Conservation (phyloP, 2,888 invertebrate species). For the Sthenelais limicola region DNA sequence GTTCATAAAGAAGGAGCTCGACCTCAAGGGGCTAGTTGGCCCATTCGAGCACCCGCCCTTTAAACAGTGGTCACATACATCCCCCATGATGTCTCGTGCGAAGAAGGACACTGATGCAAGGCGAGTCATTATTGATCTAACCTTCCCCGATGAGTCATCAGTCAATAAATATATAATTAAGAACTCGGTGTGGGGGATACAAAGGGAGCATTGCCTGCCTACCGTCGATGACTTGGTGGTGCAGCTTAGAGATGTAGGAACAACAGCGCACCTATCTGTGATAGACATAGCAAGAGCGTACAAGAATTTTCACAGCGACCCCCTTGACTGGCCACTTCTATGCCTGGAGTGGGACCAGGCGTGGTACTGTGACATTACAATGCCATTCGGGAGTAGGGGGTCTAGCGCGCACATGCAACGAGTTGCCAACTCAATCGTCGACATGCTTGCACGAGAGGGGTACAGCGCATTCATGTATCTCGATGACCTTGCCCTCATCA, state of each 20-base stretch:
- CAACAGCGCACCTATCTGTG: neutral
- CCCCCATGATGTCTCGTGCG: too few relatives aligned
- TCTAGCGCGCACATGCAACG: neutral
- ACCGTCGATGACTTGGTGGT: neutral
- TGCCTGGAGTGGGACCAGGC: neutral
- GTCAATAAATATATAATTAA: neutral
- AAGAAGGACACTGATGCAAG: neutral
- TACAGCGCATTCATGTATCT: neutral
- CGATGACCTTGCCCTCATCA: neutral
- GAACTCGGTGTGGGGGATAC: neutral
- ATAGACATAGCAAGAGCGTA: neutral
- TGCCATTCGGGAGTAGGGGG: neutral
- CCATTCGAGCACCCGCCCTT: too few relatives aligned
- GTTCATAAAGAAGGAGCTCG: too few relatives aligned
- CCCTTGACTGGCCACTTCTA: conserved; percentile 2
- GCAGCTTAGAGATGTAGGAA: neutral
- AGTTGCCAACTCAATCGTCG: conserved; percentile 4
- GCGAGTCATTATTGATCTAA: neutral
- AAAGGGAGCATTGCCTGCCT: neutral
- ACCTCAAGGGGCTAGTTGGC: too few relatives aligned
- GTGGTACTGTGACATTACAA: neutral
- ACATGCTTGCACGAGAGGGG: neutral
- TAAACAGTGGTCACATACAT: too few relatives aligned
- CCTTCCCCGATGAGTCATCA: conserved; percentile 4
- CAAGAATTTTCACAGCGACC: conserved; percentile 1